Evolutionary conservation across 2,113 vertebrate genomes (phyloP).

Genomic region (Centrocercus urophasianus): DNA sequence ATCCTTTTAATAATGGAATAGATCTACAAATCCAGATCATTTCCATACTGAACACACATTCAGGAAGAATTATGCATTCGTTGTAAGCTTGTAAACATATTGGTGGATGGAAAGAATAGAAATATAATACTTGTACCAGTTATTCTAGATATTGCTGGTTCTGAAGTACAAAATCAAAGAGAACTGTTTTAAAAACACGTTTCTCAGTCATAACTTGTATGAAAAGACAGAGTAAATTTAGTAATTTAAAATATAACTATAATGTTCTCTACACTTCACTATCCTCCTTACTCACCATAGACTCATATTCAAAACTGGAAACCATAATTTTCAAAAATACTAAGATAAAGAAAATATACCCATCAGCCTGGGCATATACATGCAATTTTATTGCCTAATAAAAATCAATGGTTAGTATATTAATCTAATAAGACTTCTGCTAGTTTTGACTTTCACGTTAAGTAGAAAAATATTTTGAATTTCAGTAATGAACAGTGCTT

Average conservation of each 20-base stretch:
- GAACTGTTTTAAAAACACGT: not conserved
- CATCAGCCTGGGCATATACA: not conserved
- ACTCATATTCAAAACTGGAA: not conserved
- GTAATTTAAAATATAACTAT: not conserved
- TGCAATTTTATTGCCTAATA: not conserved
- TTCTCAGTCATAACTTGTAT: not conserved
- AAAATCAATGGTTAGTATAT: not conserved
- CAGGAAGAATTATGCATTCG: fast-evolving
- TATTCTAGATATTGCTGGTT: not conserved
- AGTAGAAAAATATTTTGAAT: not conserved
- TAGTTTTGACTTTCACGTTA: not conserved
- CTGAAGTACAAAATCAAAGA: not conserved
- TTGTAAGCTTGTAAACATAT: not conserved
- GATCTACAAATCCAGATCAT: not conserved
- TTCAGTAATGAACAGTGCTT: not conserved
- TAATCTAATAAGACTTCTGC: not conserved
- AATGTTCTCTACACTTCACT: not conserved
- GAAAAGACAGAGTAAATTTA: not conserved
- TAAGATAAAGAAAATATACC: not conserved
- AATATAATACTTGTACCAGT: not conserved
- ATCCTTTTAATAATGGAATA: not conserved
- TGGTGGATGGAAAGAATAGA: not conserved
- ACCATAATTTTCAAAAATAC: not conserved
- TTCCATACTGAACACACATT: not conserved
- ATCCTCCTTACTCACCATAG: not conserved